Evolutionary conservation across 2,113 vertebrate species (phyloP).

Genomic region (Tachysurus fulvidraco): DNA sequence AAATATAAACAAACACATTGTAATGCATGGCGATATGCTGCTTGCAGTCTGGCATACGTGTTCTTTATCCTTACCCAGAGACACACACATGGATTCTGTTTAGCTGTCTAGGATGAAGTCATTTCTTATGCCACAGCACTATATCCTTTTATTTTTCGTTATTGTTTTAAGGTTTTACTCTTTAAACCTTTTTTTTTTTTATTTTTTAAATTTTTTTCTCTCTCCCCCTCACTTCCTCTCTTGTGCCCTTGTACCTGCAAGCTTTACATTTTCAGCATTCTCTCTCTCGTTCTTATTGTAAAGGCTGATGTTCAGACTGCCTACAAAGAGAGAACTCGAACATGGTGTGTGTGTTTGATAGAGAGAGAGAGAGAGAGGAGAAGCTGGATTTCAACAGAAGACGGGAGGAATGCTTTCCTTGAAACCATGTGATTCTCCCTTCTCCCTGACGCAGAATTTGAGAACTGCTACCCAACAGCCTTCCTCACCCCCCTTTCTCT

Average conservation of each 20-base stretch:
- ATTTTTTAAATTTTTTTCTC: background rate
- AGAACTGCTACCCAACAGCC: conserved; percentile 41
- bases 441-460: conserved; percentile 19
- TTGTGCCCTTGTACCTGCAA: background rate
- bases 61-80: background rate
- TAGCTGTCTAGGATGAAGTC: conserved; percentile 14
- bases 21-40: background rate
- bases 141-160: background rate
- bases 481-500: conserved; percentile 5
- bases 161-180: background rate
- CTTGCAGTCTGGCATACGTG: background rate
- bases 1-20: background rate
- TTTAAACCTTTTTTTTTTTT: background rate
- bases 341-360: background rate
- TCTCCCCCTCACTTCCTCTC: background rate
- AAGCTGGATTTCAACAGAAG: conserved; percentile 34
- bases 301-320: conserved; percentile 52
- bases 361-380: conserved; percentile 30
- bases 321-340: conserved; percentile 59
- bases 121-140: background rate
- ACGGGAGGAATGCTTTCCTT: conserved; percentile 67
- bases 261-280: conserved; percentile 2
- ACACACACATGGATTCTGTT: background rate
- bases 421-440: conserved; percentile 68
- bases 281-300: conserved; percentile 39